Evolutionary conservation across 2,888 invertebrate genomes (phyloP), one percentile per base, ranked within the genome.

Genomic region (Diplazon laetatorius): DNA sequence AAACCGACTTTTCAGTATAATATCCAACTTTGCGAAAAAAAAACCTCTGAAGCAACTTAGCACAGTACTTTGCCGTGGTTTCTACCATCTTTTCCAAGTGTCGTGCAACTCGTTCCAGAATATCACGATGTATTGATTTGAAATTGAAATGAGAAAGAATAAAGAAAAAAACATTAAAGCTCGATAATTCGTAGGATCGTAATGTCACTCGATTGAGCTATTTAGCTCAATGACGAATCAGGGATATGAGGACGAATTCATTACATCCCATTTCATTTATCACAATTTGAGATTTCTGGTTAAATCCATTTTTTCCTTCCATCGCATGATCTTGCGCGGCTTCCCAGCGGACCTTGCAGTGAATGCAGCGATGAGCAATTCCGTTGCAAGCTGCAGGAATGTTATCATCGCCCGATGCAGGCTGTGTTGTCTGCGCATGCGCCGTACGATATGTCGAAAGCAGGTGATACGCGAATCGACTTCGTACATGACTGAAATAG

Each of bases 341-440:
- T 14, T 9, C 30, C 9, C 2, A 5, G 25, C 48, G 46, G 16
- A 18, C 66, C 30, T 12, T 18, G 39, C 55, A 59, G 20, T 12
- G 46, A 16, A 39, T 25, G 39, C 25, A 68, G 66, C 42, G 55
- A 63, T 68, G 76, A 77, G 62, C 63, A 77, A 72, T 77, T 72
- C 55, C 18, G 68, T 62, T 68, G 55, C 20, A 55, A 46, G 60
- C 55, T 72, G 72, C 72, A 55, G 62, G 55, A 68, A 72, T 72
- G 72, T 77, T 77, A 77, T 77, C 44, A 52, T 65, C 63, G 39
- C 35, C 39, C 30, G 25, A 50, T 52, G 37, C 46, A 30, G 48
- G 66, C 62, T 50, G 30, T 62, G 60, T 55, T 52, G 52, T 44
- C 46, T 55, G 12, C 30, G 30, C 2, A 30, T 30, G n/a, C 30